These are phyloP conservation scores for Hydrochoerus hydrochaeris DNA, from an alignment of 2,113 vertebrate genomes.

Conservation along the genomic window DNA sequence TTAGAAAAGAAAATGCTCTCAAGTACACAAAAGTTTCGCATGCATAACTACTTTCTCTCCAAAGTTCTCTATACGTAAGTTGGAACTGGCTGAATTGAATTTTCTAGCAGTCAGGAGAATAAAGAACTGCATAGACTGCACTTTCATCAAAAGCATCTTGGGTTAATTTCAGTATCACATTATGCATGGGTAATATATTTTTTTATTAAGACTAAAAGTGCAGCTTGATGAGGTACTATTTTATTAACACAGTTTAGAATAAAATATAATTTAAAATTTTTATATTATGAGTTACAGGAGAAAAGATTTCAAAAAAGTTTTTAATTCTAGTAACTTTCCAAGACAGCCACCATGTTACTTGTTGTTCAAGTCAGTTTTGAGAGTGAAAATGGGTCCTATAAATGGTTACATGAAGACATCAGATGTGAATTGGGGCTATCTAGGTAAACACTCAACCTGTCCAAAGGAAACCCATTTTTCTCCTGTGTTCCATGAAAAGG, in stretches of 20 bases:
- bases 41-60: background rate
- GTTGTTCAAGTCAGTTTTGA: background rate
- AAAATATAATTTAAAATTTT: slow-evolving; percentile 52
- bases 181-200: slow-evolving; percentile 10
- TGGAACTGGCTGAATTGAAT: slow-evolving; percentile 5
- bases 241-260: slow-evolving; percentile 46
- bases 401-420: background rate
- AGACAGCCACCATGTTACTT: background rate
- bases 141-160: slow-evolving; percentile 32
- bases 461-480: background rate
- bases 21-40: slow-evolving; percentile 15
- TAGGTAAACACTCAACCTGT: background rate
- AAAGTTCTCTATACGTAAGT: slow-evolving; percentile 1
- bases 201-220: slow-evolving; percentile 50
- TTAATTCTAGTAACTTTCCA: background rate
- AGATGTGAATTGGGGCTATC: background rate
- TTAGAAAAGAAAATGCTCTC: slow-evolving; percentile 30
- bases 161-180: slow-evolving; percentile 50
- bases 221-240: slow-evolving; percentile 28
- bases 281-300: slow-evolving; percentile 42
- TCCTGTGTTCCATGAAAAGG: background rate
- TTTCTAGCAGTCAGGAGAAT: slow-evolving; percentile 28
- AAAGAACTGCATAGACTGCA: background rate
- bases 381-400: background rate
- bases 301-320: slow-evolving; percentile 30